Evolutionary conservation across 2,113 vertebrate genomes (phyloP).

Genomic region (Numenius arquata): DNA sequence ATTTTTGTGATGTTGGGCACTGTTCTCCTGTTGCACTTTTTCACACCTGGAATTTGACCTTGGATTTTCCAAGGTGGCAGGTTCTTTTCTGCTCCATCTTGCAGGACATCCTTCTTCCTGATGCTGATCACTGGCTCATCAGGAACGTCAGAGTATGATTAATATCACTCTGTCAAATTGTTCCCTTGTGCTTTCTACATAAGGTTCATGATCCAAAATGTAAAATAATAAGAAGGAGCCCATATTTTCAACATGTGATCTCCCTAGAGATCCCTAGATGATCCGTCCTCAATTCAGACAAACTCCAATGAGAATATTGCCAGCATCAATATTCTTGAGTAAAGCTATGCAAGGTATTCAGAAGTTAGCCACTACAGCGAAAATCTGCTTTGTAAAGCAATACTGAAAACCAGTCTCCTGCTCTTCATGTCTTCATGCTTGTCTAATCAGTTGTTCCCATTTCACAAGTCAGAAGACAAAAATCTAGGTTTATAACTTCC

Average conservation of each 20-base stretch:
- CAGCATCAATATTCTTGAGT: not conserved
- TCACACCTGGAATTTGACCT: not conserved
- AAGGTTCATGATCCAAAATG: not conserved
- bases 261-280: no score
- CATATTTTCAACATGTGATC: not conserved
- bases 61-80: not conserved
- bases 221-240: not conserved
- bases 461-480: not conserved
- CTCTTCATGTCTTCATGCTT: not conserved
- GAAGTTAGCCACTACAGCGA: not conserved
- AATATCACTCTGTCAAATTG: not conserved
- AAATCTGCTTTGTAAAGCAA: not conserved
- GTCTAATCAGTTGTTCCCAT: not conserved
- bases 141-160: not conserved
- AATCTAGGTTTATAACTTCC: not conserved
- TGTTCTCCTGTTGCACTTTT: not conserved
- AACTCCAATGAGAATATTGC: not conserved
- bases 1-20: not conserved
- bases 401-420: not conserved
- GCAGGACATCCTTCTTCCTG: not conserved
- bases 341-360: not conserved
- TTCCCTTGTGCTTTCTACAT: not conserved
- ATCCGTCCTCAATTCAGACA: no score
- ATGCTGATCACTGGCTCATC: not conserved
- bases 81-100: not conserved